Percentiles rank a stretch among this genome's conserved stretches.
phyloP scores from a whole-genome alignment of 2,797 vertebrate species.

The Myotis findleyi region DNA sequence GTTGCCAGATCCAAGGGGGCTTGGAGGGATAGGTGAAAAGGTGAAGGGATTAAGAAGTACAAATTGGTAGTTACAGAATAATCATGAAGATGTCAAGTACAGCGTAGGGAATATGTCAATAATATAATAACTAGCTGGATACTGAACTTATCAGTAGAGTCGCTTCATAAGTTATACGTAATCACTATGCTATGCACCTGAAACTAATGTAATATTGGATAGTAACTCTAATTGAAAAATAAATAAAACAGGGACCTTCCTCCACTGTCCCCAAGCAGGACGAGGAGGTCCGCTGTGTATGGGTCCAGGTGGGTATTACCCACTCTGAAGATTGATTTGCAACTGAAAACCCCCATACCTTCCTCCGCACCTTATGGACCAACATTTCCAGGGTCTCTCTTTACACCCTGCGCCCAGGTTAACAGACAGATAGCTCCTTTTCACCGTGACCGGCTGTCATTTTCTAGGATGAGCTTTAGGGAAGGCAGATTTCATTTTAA shows the following conservation, averaged over 20 bases:
- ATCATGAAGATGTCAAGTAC: not conserved
- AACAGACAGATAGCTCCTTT: not conserved
- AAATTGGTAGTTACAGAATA: not conserved
- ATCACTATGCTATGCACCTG: not conserved
- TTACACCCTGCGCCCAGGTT: not conserved
- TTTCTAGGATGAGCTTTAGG: not conserved
- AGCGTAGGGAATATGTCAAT: not conserved
- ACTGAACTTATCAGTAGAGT: not conserved
- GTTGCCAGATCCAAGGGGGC: not conserved
- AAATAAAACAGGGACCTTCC: not conserved
- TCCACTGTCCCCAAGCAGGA: not conserved
- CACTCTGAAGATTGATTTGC: not conserved
- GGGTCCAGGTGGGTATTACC: not conserved
- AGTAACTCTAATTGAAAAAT: not conserved
- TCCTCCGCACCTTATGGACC: not conserved
- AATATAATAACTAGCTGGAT: not conserved
- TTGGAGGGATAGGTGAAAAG: not conserved
- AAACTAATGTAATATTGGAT: not conserved
- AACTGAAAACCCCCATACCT: not conserved
- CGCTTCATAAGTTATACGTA: not conserved
- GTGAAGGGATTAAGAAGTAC: not conserved
- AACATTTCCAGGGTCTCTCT: not conserved
- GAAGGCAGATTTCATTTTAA: conserved; percentile 34
- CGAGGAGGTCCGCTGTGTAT: not conserved
- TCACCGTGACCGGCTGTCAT: not conserved